These are phyloP conservation scores for Pterocles burchelli DNA, from an alignment of 2,113 vertebrate species.

Conservation along the genomic window DNA sequence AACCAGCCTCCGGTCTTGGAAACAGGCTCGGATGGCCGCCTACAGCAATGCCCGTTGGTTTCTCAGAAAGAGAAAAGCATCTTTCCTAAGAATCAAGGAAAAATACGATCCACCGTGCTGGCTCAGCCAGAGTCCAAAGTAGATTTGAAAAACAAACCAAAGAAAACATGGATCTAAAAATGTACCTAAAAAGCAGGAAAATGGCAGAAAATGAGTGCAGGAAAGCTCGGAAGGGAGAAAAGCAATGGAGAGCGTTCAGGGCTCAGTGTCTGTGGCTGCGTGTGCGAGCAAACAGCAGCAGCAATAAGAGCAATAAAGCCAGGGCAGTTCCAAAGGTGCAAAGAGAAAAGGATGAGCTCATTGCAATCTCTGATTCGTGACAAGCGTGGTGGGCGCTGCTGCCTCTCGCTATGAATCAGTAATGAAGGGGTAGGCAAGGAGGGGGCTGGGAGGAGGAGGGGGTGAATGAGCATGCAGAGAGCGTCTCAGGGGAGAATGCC, in stretches of 20 bases:
- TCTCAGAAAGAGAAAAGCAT: slow-evolving; percentile 61
- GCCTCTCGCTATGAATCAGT: slow-evolving; percentile 79
- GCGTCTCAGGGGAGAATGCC: slow-evolving; percentile 87
- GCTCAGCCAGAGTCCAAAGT: slow-evolving; percentile 37
- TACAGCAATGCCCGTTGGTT: slow-evolving; percentile 43
- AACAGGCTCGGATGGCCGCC: slow-evolving; percentile 14
- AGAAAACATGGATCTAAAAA: slow-evolving; percentile 69
- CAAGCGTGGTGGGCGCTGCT: slow-evolving; percentile 44
- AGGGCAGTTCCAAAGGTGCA: slow-evolving; percentile 70
- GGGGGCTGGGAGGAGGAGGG: slow-evolving; percentile 73
- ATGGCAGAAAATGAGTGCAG: slow-evolving; percentile 45
- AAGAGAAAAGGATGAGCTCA: slow-evolving; percentile 85
- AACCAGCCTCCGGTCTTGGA: slow-evolving; percentile 55
- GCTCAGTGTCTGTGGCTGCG: slow-evolving; percentile 19
- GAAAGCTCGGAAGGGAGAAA: slow-evolving; percentile 13
- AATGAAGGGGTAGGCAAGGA: slow-evolving; percentile 76
- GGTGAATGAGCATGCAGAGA: slow-evolving; percentile 77
- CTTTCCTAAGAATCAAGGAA: slow-evolving; percentile 62
- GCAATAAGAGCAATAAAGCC: slow-evolving; percentile 60
- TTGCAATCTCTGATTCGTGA: slow-evolving; percentile 74
- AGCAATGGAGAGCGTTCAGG: background rate
- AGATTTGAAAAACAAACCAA: slow-evolving; percentile 36
- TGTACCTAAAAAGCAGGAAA: slow-evolving; percentile 47
- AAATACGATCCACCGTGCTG: slow-evolving; percentile 47
- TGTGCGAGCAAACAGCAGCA: slow-evolving; percentile 37